These are phyloP conservation scores for Conopomorpha cramerella DNA, from an alignment of 1,140 invertebrate species.

Conservation along the genomic window DNA sequence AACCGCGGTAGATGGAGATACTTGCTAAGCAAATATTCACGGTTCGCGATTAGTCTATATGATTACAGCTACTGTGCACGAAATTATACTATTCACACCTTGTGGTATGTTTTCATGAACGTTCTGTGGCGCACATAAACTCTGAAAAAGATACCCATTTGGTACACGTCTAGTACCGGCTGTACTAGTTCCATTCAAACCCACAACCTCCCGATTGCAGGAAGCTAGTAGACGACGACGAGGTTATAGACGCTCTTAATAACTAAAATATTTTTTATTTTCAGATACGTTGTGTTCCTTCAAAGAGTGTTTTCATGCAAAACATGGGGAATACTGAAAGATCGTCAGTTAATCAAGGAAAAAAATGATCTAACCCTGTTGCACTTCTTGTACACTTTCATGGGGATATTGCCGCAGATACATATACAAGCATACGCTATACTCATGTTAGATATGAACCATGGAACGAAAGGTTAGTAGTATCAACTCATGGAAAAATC, in stretches of 20 bases:
- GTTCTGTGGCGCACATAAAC: no score
- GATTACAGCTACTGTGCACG: no score
- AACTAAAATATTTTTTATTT: conserved; percentile 8
- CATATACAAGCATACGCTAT: conserved; percentile 48
- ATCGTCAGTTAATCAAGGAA: conserved; percentile 33
- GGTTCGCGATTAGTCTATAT: no score
- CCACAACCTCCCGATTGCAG: no score
- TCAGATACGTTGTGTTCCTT: conserved; percentile 37
- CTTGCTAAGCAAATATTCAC: no score
- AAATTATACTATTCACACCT: not conserved
- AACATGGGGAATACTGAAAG: conserved; percentile 39
- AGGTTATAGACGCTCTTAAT: no score
- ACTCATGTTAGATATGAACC: conserved; percentile 37
- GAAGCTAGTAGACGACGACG: no score
- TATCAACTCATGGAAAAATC: no score
- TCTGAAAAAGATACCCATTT: not conserved
- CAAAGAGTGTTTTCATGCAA: conserved; percentile 44
- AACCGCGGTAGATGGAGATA: no score
- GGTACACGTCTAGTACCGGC: not conserved
- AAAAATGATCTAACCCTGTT: conserved; percentile 45
- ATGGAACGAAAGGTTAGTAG: conserved; percentile 41
- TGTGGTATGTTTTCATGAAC: not conserved
- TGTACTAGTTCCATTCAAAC: no score
- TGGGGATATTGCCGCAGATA: conserved; percentile 46
- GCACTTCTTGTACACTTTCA: conserved; percentile 48